phyloP scores from a whole-genome alignment of 2,888 invertebrate genomes.

The Cartodere bifasciata region DNA sequence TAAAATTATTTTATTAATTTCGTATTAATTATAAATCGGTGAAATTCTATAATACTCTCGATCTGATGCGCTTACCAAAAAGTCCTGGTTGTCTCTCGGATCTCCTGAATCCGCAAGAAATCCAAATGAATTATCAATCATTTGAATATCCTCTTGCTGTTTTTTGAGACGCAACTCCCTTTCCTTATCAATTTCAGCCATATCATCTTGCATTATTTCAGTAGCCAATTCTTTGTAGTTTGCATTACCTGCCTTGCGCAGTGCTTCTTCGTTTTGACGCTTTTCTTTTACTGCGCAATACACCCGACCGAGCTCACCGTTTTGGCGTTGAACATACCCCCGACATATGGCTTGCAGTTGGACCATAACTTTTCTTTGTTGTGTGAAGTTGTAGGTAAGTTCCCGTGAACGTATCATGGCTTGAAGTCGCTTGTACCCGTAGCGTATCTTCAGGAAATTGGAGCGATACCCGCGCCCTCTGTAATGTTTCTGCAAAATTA shows the following conservation, averaged over 20 bases:
- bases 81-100: conserved; percentile 14
- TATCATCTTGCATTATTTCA: conserved; percentile 53
- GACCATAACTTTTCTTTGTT: conserved; percentile 53
- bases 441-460: conserved; percentile 53
- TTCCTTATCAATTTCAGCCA: conserved; percentile 48
- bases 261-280: conserved; percentile 45
- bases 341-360: conserved; percentile 65
- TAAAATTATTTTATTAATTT: too few species aligned
- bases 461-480: conserved; percentile 61
- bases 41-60: conserved; percentile 1
- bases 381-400: conserved; percentile 56
- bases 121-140: conserved; percentile 55
- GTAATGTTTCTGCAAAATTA: conserved; percentile 74
- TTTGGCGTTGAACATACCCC: conserved; percentile 57
- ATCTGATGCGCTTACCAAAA: conserved; percentile 16
- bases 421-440: conserved; percentile 77
- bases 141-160: conserved; percentile 40
- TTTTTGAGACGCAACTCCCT: conserved; percentile 39
- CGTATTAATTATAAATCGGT: too few species aligned
- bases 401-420: conserved; percentile 68
- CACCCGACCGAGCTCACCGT: conserved; percentile 42
- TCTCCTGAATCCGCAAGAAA: conserved; percentile 37
- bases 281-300: conserved; percentile 33
- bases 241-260: conserved; percentile 49
- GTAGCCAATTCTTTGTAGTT: conserved; percentile 56